A percentile compares a stretch with the other conserved stretches of the same genome.
These are phyloP conservation scores for Chitala chitala DNA, from an alignment of 2,113 vertebrate species.

Conservation along the genomic window DNA sequence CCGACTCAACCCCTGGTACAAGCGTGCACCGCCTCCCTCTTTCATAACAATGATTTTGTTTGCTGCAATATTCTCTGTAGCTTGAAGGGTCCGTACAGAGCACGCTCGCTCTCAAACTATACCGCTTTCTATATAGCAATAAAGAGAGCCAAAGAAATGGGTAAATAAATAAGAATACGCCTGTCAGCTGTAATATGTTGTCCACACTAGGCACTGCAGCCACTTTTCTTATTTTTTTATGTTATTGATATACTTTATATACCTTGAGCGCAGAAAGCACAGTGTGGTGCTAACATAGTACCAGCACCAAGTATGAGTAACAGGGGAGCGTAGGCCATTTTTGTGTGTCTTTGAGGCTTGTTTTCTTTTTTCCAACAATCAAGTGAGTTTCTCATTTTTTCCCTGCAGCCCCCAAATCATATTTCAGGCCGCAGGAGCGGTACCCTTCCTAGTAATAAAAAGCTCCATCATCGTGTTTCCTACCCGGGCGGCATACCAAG, in stretches of 20 bases:
- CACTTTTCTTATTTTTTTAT: background rate
- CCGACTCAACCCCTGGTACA: background rate
- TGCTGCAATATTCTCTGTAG: slow-evolving; percentile 18
- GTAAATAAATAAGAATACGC: background rate
- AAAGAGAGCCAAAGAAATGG: background rate
- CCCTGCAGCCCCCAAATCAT: background rate
- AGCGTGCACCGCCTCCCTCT: background rate
- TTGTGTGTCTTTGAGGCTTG: background rate
- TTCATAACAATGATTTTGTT: slow-evolving; percentile 13
- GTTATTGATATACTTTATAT: background rate
- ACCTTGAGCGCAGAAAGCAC: too few species aligned
- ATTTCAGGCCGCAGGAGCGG: slow-evolving; percentile 9
- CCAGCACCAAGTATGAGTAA: background rate
- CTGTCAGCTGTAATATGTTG: background rate
- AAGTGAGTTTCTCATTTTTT: background rate
- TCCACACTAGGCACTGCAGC: background rate
- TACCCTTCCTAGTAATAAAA: background rate
- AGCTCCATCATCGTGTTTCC: slow-evolving; percentile 1
- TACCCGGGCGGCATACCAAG: background rate
- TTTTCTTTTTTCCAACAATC: too few species aligned
- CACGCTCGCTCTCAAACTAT: background rate
- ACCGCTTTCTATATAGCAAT: slow-evolving; percentile 13
- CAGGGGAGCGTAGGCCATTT: background rate
- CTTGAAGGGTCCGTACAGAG: slow-evolving; percentile 2
- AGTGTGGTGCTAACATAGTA: background rate